phyloP scores from a whole-genome alignment of 2,797 vertebrate genomes.

The Tauraco hartlaubi region DNA sequence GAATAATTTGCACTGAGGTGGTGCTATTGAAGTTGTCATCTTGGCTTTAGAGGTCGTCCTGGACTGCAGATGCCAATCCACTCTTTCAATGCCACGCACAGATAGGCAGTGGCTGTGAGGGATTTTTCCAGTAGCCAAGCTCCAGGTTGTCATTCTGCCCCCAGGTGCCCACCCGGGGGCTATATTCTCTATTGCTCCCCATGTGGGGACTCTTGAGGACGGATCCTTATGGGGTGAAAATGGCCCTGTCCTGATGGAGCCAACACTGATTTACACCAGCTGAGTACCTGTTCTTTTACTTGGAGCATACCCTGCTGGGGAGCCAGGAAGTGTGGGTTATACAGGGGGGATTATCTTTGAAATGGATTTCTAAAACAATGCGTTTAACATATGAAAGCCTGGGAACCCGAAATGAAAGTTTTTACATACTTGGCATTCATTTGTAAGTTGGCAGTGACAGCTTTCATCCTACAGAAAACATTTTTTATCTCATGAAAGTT shows the following conservation, averaged over 20 bases:
- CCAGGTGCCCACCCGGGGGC: fast-evolving
- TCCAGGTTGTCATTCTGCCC: background rate
- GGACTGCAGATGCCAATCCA: background rate
- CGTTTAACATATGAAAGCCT: conserved; percentile 73
- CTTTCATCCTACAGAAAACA: conserved; percentile 74
- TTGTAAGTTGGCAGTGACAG: conserved; percentile 72
- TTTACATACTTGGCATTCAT: conserved; percentile 70
- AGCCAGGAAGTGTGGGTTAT: background rate
- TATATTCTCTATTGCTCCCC: background rate
- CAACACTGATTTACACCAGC: background rate
- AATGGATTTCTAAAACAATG: conserved; percentile 67
- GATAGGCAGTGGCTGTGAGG: background rate
- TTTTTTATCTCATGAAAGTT: conserved; percentile 68
- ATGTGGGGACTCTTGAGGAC: background rate
- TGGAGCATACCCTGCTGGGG: background rate
- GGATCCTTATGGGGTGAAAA: background rate
- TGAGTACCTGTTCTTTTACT: background rate
- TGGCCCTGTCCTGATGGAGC: background rate
- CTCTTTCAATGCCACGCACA: background rate
- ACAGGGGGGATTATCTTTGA: background rate
- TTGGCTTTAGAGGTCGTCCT: background rate
- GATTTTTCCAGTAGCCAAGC: background rate
- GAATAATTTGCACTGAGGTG: background rate
- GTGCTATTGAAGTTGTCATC: background rate
- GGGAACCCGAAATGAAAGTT: conserved; percentile 56